phyloP scores from a whole-genome alignment of 2,113 vertebrate species.

The Camarhynchus parvulus region DNA sequence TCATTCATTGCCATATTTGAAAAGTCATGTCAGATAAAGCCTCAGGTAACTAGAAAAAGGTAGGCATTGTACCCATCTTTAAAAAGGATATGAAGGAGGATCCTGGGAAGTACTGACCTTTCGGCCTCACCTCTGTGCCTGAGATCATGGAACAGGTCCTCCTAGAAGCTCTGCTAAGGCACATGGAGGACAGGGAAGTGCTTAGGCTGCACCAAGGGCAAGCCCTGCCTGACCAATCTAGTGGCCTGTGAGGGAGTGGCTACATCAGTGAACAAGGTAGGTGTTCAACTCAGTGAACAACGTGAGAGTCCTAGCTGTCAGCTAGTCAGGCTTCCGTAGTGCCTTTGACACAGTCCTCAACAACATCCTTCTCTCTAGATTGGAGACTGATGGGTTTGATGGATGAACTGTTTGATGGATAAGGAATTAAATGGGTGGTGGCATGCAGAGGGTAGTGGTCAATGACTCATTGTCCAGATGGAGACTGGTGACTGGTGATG shows the following conservation, averaged over 20 bases:
- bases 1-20: background rate
- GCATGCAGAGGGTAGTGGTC: background rate
- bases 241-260: background rate
- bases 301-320: fast-evolving
- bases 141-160: background rate
- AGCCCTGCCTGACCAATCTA: background rate
- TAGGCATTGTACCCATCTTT: background rate
- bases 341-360: background rate
- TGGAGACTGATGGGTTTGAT: background rate
- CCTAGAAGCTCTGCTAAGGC: background rate
- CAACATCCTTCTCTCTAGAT: background rate
- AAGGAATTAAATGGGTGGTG: background rate
- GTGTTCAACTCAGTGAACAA: background rate
- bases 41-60: background rate
- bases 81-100: background rate
- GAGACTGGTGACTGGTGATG: background rate
- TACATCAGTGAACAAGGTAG: background rate
- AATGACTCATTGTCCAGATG: background rate
- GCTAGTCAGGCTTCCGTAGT: background rate
- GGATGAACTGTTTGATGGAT: background rate
- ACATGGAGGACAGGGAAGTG: background rate
- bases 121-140: background rate
- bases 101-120: no score
- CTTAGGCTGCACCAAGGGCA: background rate
- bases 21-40: background rate